A percentile compares a stretch with the other conserved stretches of the same genome.
Conservation (phyloP, 2,113 vertebrate genomes). For the Lathamus discolor region DNA sequence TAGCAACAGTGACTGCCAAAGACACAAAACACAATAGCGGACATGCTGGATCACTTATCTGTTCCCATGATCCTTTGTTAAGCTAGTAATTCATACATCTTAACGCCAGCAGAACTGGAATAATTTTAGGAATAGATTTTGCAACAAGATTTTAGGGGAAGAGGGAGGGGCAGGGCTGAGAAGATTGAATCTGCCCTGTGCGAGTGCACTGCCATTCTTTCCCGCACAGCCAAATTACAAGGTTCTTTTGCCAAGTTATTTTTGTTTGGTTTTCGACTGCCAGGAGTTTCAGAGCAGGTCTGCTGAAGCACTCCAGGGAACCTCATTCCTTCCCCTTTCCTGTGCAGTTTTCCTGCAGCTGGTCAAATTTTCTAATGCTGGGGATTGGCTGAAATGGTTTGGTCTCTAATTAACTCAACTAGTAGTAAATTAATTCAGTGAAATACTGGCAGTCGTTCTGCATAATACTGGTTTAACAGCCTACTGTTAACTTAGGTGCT, state of each 20-base stretch:
- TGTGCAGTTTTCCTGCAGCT: background rate
- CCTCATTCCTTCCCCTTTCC: background rate
- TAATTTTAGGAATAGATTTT: background rate
- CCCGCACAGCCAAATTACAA: background rate
- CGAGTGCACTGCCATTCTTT: background rate
- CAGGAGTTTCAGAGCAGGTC: background rate
- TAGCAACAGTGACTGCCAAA: background rate
- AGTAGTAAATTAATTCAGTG: background rate
- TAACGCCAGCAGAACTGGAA: background rate
- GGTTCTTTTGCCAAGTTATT: background rate
- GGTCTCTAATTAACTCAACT: slow-evolving; percentile 3
- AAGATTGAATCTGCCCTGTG: background rate
- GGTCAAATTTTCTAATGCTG: background rate
- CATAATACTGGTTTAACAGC: background rate
- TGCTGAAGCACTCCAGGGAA: background rate
- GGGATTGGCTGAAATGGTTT: background rate
- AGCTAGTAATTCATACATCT: background rate
- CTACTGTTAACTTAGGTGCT: background rate
- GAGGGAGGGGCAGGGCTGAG: background rate
- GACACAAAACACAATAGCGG: slow-evolving; percentile 15
- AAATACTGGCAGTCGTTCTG: background rate
- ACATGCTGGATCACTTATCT: background rate
- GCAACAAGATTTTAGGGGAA: background rate
- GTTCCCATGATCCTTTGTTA: slow-evolving; percentile 20
- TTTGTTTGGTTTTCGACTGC: background rate